These are phyloP conservation scores for Vulpes ferrilata DNA, from an alignment of 2,113 vertebrate species.

Conservation along the genomic window DNA sequence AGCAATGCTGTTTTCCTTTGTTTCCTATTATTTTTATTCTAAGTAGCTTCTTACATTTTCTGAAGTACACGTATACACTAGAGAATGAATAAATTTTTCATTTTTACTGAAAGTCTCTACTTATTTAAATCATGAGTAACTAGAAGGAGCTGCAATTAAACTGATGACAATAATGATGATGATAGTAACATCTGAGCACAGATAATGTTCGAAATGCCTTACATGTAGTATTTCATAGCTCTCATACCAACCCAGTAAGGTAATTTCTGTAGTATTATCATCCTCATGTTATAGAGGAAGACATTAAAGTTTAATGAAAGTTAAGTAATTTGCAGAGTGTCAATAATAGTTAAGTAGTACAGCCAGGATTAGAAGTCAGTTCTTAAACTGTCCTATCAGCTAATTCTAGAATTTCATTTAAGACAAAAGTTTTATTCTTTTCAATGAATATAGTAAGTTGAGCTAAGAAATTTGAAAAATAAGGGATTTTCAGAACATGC, in stretches of 20 bases:
- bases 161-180: not conserved
- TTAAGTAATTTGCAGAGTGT: not conserved
- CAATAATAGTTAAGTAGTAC: not conserved
- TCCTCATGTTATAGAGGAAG: not conserved
- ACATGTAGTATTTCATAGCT: not conserved
- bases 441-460: not conserved
- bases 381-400: not conserved
- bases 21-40: not conserved
- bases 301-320: conserved; percentile 24
- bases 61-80: not conserved
- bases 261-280: not conserved
- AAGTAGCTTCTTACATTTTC: not conserved
- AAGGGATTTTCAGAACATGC: not conserved
- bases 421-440: conserved; percentile 39
- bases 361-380: not conserved
- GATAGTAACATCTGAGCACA: not conserved
- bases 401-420: not conserved
- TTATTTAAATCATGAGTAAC: not conserved
- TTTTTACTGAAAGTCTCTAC: not conserved
- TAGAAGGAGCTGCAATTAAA: not conserved
- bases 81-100: not conserved
- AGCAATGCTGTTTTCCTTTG: not conserved
- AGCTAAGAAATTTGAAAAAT: conserved; percentile 11
- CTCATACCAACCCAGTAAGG: not conserved
- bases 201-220: not conserved